Evolutionary conservation across 2,113 vertebrate species (phyloP).

Genomic region (Promerops cafer): DNA sequence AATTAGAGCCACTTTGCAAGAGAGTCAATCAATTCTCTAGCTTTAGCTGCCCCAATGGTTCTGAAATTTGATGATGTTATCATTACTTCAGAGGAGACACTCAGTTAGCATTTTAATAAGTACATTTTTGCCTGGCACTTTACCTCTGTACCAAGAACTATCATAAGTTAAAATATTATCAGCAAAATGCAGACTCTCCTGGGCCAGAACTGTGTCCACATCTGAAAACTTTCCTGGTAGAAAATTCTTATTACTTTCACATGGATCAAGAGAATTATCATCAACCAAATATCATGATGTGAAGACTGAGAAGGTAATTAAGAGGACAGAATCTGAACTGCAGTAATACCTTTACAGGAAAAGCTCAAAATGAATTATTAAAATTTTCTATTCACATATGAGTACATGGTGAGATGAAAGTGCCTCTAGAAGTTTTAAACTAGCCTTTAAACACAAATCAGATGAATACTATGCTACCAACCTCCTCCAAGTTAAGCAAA

Average conservation of each 20-base stretch:
- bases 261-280: slow-evolving; percentile 31
- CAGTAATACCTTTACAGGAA: not conserved
- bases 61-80: slow-evolving; percentile 78
- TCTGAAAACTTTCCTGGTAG: slow-evolving; percentile 9
- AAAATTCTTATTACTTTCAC: not conserved
- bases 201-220: not conserved
- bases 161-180: slow-evolving; percentile 59
- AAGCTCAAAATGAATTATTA: slow-evolving; percentile 22
- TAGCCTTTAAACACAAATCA: slow-evolving; percentile 16
- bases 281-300: not conserved
- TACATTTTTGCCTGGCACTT: slow-evolving; percentile 39
- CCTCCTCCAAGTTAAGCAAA: not conserved
- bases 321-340: not conserved
- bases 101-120: slow-evolving; percentile 70
- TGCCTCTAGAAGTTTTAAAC: not conserved
- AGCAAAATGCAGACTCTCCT: slow-evolving; percentile 34
- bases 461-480: not conserved
- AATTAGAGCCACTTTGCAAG: slow-evolving; percentile 67
- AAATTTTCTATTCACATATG: slow-evolving; percentile 11
- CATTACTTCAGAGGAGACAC: slow-evolving; percentile 65
- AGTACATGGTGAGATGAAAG: not conserved
- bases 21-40: slow-evolving; percentile 73
- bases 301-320: slow-evolving; percentile 45
- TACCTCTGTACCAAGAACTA: not conserved
- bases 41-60: slow-evolving; percentile 65